Conservation (phyloP, 2,797 vertebrate species). For the Cuniculus paca region DNA sequence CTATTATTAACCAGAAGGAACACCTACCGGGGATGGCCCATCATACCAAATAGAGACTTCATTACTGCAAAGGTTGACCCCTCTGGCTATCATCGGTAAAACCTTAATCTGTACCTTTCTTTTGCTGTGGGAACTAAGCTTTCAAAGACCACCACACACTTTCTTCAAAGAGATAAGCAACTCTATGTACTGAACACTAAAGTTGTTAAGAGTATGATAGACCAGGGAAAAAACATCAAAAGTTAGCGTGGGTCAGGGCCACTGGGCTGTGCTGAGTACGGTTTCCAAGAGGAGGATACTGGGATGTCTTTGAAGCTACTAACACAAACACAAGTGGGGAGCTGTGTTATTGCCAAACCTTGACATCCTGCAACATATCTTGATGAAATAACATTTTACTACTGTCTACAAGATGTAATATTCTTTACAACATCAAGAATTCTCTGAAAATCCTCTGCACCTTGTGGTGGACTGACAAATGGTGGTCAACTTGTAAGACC, state of each 20-base stretch:
- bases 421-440: background rate
- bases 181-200: background rate
- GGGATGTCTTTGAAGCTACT: background rate
- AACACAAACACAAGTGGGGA: background rate
- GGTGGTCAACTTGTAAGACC: too few species aligned
- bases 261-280: background rate
- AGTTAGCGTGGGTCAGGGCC: background rate
- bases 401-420: background rate
- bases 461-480: too few species aligned
- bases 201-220: background rate
- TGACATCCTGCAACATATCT: background rate
- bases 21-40: slow-evolving; percentile 80
- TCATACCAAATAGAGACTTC: slow-evolving; percentile 82
- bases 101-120: slow-evolving; percentile 55
- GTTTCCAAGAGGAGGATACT: background rate
- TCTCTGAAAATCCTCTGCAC: slow-evolving; percentile 31
- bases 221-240: background rate
- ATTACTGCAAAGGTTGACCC: slow-evolving; percentile 56
- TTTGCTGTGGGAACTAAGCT: slow-evolving; percentile 8
- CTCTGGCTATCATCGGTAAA: background rate
- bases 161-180: background rate
- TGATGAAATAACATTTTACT: background rate
- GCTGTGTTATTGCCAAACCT: background rate
- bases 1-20: slow-evolving; percentile 87
- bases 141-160: background rate